Percentiles rank a stretch among this genome's conserved stretches.
Conservation (phyloP, 2,797 vertebrate species). For the Rhinella marina region DNA sequence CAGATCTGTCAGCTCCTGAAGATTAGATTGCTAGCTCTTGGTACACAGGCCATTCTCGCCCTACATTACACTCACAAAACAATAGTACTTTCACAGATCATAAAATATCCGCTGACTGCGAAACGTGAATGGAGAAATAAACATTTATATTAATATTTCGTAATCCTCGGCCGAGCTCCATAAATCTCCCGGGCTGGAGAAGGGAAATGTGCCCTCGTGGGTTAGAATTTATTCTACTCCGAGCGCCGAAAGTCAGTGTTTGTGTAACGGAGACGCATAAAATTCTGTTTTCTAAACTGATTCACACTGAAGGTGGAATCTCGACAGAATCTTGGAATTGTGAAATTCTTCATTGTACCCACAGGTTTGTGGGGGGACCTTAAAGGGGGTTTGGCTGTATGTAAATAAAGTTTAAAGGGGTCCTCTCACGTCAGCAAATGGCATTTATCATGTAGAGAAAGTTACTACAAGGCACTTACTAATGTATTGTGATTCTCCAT, state of each 20-base stretch:
- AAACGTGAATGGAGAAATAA: slow-evolving; percentile 40
- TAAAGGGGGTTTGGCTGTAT: background rate
- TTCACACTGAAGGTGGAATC: slow-evolving; percentile 29
- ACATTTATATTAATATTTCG: slow-evolving; percentile 61
- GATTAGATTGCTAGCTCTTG: slow-evolving; percentile 35
- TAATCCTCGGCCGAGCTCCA: slow-evolving; percentile 21
- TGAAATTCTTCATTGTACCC: slow-evolving; percentile 35
- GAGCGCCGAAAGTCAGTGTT: slow-evolving; percentile 18
- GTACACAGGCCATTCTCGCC: background rate
- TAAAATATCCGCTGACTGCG: slow-evolving; percentile 28
- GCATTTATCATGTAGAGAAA: too few species aligned
- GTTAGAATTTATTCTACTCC: slow-evolving; percentile 5
- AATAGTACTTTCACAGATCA: slow-evolving; percentile 9
- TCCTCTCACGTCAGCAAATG: too few species aligned
- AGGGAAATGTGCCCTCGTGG: background rate
- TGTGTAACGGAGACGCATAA: slow-evolving; percentile 43
- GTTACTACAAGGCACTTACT: too few species aligned
- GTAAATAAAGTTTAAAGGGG: background rate
- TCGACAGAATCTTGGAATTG: slow-evolving; percentile 10
- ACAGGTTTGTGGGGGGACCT: background rate
- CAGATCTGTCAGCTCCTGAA: background rate
- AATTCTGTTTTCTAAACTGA: slow-evolving; percentile 37
- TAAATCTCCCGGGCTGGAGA: slow-evolving; percentile 40
- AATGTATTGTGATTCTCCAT: too few species aligned
- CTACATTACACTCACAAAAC: background rate